Base-by-base conservation (phyloP, 1,140 invertebrate genomes). In the Pogonomyrmex californicus region DNA sequence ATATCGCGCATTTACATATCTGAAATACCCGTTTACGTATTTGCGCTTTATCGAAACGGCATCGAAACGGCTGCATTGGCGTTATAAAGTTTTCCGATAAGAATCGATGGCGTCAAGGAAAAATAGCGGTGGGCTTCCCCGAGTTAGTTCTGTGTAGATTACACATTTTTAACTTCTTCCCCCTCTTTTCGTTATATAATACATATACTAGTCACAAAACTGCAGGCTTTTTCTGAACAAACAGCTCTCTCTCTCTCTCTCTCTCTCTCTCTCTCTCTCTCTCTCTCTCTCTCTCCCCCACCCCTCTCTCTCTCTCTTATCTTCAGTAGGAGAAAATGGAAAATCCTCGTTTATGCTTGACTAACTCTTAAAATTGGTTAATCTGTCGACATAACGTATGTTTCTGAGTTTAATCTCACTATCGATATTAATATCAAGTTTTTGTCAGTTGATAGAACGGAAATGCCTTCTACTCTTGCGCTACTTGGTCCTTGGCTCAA, bases 271-370 rank as follows among this genome's bases (percentile, higher is more conserved):
- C 41, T 44, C 41, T 44, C 0, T 44, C 2, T 44, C 41, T 44
- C 41, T 44, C 41, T 44, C 41, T 44, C 41, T 44, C 41, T 44
- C 41, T 44, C 41, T 44, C 41, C 6, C 41, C 6, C 23, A 30
- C 65, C 0, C 7, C 33, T 2, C 30, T 41, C 47, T 49, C 47
- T 23, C 23, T 51, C 41, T 17, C 41, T 33, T 75, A 6, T 41
- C 54, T 49, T 73, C 4, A 73, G 44, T 58, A 56, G 51, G 79
- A 90, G 82, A 92, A 90, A 86, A 91, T 79, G 85, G 90, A 83
- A 92, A 92, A 87, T 91, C 87, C 51, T 86, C 77, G 90, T 88
- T 66, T n/a, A 92, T 87, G 90, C 91, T 89, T 30, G 90, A 75
- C 90, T 90, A 71, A 81, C 88, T 90, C 78, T 77, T 88, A 63